These are phyloP conservation scores for Papilio glaucus DNA, from an alignment of 1,140 invertebrate species.

Conservation along the genomic window DNA sequence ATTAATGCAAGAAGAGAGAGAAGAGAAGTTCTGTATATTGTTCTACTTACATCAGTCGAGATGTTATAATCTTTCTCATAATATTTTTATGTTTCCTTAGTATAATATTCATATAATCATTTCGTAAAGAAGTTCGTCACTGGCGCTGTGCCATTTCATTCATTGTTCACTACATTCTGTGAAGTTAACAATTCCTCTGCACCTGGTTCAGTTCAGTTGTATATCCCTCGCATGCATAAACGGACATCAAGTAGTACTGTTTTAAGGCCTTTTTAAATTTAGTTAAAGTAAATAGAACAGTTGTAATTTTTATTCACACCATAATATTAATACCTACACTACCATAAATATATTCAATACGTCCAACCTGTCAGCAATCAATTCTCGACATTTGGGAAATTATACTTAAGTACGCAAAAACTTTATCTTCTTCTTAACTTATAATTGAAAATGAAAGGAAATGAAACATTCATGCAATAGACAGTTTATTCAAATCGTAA, in stretches of 20 bases:
- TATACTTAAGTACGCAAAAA: slow-evolving; percentile 20
- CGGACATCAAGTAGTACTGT: not conserved
- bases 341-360: not conserved
- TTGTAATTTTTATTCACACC: not conserved
- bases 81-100: too few relatives aligned
- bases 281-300: not conserved
- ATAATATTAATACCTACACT: too few relatives aligned
- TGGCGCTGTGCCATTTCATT: not conserved
- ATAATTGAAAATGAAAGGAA: slow-evolving; percentile 34
- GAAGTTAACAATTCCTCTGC: not conserved
- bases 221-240: too few relatives aligned
- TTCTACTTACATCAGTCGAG: too few relatives aligned
- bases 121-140: not conserved
- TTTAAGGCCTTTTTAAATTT: not conserved
- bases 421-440: slow-evolving; percentile 29
- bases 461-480: slow-evolving; percentile 30
- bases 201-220: not conserved
- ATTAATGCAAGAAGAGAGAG: slow-evolving; percentile 1
- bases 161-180: not conserved
- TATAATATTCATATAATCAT: not conserved
- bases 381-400: slow-evolving; percentile 17
- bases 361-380: not conserved
- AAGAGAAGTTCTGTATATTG: too few relatives aligned
- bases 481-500: slow-evolving; percentile 35
- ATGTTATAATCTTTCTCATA: too few relatives aligned